These are phyloP conservation scores for Phalanger gymnotis DNA, from an alignment of 2,797 vertebrate genomes.

Conservation along the genomic window DNA sequence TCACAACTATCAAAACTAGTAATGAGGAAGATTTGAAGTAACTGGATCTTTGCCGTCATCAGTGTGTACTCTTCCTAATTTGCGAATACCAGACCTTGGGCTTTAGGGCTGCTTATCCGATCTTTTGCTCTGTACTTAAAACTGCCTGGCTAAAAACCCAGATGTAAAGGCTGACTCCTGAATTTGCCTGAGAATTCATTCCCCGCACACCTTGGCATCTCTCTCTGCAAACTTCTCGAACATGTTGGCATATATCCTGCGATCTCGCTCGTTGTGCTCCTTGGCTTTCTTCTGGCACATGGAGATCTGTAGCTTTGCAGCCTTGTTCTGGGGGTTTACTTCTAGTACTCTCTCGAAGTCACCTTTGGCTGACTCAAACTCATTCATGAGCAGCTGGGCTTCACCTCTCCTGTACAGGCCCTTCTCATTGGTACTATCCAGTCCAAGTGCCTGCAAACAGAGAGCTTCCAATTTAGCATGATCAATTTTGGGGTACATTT, in stretches of 20 bases:
- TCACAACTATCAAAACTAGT: rapidly evolving
- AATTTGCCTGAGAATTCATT: rapidly evolving
- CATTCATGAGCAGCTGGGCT: slow-evolving; percentile 92
- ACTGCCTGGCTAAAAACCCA: background rate
- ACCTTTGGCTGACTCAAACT: slow-evolving; percentile 91
- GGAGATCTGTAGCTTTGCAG: slow-evolving; percentile 90
- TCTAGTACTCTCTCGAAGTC: slow-evolving; percentile 94
- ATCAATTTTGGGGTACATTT: background rate
- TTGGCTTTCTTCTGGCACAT: slow-evolving; percentile 93
- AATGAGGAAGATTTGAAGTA: background rate
- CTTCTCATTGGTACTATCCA: slow-evolving; percentile 94
- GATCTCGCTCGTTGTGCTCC: slow-evolving; percentile 94
- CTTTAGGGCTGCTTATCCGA: background rate
- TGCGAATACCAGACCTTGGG: background rate
- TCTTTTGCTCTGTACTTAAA: rapidly evolving
- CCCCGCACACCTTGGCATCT: slow-evolving; percentile 91
- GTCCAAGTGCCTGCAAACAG: slow-evolving; percentile 89
- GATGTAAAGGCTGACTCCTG: background rate
- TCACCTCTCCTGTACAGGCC: slow-evolving; percentile 94
- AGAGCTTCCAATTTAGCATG: slow-evolving; percentile 59
- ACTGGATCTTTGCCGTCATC: background rate
- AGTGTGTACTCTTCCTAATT: background rate
- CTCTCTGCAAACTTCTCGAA: slow-evolving; percentile 96
- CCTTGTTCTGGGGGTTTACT: slow-evolving; percentile 93
- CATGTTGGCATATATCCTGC: slow-evolving; percentile 97